Conservation (phyloP, 2,888 invertebrate species). For the Fissipunctia ypsillon region DNA sequence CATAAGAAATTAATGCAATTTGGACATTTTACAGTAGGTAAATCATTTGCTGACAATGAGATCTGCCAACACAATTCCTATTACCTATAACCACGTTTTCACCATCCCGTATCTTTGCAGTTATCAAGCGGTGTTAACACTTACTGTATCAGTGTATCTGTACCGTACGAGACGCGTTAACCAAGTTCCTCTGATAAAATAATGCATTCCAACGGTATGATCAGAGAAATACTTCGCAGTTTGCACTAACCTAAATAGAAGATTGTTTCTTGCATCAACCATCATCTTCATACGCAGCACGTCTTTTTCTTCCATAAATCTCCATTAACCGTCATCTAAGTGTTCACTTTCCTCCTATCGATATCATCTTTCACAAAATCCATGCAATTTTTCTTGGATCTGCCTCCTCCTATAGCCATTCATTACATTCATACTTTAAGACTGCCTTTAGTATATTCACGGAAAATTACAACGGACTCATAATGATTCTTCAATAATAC, state of each 20-base stretch:
- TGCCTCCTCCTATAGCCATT: background rate
- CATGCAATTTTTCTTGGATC: background rate
- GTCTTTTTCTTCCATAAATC: background rate
- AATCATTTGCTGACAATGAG: background rate
- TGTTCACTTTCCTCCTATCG: background rate
- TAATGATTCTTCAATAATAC: constrained; percentile 8
- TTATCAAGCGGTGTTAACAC: background rate
- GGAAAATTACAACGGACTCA: constrained; percentile 15
- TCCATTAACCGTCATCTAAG: background rate
- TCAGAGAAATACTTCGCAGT: background rate
- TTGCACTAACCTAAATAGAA: background rate
- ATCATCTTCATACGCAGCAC: background rate
- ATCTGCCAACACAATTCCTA: background rate
- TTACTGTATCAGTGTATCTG: constrained; percentile 14
- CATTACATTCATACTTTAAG: background rate
- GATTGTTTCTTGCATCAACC: background rate
- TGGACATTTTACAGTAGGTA: background rate
- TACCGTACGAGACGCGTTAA: constrained; percentile 6
- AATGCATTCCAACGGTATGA: background rate
- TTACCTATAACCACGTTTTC: background rate
- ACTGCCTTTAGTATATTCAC: background rate
- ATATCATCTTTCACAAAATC: background rate
- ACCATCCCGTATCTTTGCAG: background rate
- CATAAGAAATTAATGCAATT: background rate
- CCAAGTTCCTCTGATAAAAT: constrained; percentile 25